phyloP scores from a whole-genome alignment of 2,888 invertebrate species.

The Monopis laevigella region DNA sequence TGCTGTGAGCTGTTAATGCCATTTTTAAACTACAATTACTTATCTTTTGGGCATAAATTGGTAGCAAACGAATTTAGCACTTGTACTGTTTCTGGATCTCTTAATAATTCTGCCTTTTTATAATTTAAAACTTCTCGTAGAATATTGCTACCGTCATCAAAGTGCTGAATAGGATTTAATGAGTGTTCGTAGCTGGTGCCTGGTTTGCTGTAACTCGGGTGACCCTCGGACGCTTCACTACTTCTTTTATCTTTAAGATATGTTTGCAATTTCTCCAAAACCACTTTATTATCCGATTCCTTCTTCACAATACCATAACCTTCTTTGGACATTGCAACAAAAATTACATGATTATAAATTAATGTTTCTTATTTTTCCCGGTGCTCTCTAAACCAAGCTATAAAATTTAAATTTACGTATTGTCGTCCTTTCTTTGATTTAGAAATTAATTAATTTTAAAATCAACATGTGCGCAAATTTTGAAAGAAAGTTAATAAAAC shows the following conservation, averaged over 20 bases:
- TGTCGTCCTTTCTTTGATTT: no score
- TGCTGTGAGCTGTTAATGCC: conserved; percentile 48
- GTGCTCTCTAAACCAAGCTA: no score
- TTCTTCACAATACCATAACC: conserved; percentile 59
- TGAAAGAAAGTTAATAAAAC: no score
- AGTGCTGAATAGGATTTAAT: conserved; percentile 27
- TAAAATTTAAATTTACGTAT: no score
- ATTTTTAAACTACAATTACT: conserved; percentile 26
- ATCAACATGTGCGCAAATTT: no score
- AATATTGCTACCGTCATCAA: conserved; percentile 50
- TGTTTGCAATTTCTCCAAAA: conserved; percentile 54
- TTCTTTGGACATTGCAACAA: conserved; percentile 58
- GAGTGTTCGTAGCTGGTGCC: conserved; percentile 47
- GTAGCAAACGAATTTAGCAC: conserved; percentile 46
- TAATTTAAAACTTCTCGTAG: conserved; percentile 54
- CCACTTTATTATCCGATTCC: conserved; percentile 58
- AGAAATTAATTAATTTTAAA: no score
- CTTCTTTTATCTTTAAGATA: conserved; percentile 58
- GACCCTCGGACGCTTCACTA: conserved; percentile 37
- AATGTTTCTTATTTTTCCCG: no score
- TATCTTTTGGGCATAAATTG: conserved; percentile 43
- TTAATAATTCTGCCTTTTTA: conserved; percentile 53
- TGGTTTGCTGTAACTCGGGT: conserved; percentile 39
- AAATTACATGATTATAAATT: conserved; percentile 26
- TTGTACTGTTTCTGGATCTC: conserved; percentile 55